phyloP scores from a whole-genome alignment of 92 coral and sea anemone species.

The Diadumene lineata region DNA sequence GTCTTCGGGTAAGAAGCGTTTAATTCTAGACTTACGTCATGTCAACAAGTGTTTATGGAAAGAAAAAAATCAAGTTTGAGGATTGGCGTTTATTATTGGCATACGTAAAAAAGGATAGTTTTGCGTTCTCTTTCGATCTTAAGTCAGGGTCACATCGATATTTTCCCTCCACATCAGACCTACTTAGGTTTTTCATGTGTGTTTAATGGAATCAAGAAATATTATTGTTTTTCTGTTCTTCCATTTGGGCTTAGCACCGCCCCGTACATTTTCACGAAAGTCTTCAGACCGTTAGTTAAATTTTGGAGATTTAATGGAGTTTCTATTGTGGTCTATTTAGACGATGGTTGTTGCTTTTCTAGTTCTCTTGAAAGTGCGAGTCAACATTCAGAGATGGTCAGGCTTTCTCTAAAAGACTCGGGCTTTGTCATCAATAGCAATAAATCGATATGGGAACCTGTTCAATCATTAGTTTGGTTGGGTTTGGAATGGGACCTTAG shows the following conservation, averaged over 20 bases:
- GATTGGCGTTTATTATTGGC: conserved; percentile 32
- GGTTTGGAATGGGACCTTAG: conserved; percentile 39
- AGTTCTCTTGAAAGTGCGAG: neutral
- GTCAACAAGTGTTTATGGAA: conserved; percentile 40
- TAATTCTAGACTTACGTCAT: conserved; percentile 41
- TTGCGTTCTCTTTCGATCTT: conserved; percentile 35
- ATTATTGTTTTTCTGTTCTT: conserved; percentile 53
- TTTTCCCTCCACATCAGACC: neutral
- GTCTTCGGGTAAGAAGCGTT: conserved; percentile 30
- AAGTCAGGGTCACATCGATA: conserved; percentile 1
- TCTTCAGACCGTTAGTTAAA: conserved; percentile 52
- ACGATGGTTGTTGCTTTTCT: conserved; percentile 47
- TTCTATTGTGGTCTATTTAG: conserved; percentile 32
- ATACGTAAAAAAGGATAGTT: neutral
- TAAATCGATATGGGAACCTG: conserved; percentile 42
- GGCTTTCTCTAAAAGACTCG: conserved; percentile 8
- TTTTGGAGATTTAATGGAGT: conserved; percentile 40
- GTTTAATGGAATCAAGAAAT: conserved; percentile 12
- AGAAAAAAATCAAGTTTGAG: conserved; percentile 42
- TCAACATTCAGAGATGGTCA: conserved; percentile 15
- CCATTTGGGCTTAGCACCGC: conserved; percentile 54
- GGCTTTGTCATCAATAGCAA: conserved; percentile 36
- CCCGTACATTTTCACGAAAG: conserved; percentile 61
- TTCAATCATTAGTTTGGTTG: conserved; percentile 41
- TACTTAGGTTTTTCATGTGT: conserved; percentile 1